phyloP scores from a whole-genome alignment of 2,888 invertebrate species.

The Pammene fasciana region DNA sequence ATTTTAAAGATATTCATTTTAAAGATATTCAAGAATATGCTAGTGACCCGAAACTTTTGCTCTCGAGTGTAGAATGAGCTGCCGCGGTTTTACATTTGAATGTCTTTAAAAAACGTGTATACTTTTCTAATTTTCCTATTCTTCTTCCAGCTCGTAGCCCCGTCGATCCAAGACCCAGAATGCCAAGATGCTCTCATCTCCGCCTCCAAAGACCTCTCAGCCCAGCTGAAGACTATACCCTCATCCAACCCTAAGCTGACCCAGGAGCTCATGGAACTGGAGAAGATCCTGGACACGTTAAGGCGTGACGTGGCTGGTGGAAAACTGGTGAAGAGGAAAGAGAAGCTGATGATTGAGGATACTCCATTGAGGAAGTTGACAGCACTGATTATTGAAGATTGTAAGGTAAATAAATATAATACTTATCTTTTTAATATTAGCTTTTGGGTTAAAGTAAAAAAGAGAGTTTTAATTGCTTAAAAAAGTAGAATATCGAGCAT shows the following conservation, averaged over 20 bases:
- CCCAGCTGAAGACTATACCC: conserved; percentile 52
- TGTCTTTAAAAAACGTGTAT: no score
- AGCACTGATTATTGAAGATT: conserved; percentile 61
- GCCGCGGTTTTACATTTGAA: no score
- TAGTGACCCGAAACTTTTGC: no score
- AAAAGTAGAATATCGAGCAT: no score
- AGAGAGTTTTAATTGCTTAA: no score
- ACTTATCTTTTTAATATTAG: no score
- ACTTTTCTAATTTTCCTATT: no score
- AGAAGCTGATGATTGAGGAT: conserved; percentile 57
- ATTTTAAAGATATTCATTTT: no score
- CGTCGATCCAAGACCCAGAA: conserved; percentile 59
- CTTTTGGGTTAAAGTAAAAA: no score
- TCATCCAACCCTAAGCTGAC: conserved; percentile 51
- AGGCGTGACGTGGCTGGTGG: conserved; percentile 55
- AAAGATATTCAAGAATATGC: no score
- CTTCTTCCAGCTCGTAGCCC: conserved; percentile 58
- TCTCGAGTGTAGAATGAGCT: no score
- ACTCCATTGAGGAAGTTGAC: conserved; percentile 64
- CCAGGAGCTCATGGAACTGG: conserved; percentile 49
- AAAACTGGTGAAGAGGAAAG: conserved; percentile 52
- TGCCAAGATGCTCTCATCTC: conserved; percentile 59
- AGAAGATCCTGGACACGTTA: conserved; percentile 52
- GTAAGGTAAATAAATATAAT: conserved; percentile 53
- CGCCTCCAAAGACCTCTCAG: conserved; percentile 55